phyloP scores from a whole-genome alignment of 2,113 vertebrate species.

The Gopherus flavomarginatus region DNA sequence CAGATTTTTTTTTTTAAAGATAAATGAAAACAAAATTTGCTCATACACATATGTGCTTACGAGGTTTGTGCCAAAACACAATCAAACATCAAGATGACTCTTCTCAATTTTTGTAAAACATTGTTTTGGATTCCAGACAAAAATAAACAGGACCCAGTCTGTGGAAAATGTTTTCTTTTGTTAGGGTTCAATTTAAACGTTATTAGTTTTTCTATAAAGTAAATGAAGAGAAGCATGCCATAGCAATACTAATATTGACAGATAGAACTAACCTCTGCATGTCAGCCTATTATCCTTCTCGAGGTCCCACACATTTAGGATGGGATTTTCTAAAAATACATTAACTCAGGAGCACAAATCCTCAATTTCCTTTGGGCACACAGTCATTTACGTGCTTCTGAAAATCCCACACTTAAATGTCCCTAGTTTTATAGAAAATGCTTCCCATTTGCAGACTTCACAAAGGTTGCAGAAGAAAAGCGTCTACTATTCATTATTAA shows the following conservation, averaged over 20 bases:
- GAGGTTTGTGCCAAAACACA: background rate
- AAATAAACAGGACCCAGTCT: background rate
- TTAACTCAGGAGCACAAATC: background rate
- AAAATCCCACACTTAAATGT: background rate
- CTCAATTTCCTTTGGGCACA: background rate
- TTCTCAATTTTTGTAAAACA: background rate
- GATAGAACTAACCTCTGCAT: background rate
- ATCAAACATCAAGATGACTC: background rate
- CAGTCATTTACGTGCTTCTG: background rate
- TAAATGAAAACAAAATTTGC: background rate
- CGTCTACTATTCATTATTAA: background rate
- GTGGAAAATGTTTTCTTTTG: background rate
- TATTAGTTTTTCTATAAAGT: background rate
- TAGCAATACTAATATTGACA: slow-evolving; percentile 6
- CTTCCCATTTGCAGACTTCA: background rate
- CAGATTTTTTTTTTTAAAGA: background rate
- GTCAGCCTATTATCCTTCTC: background rate
- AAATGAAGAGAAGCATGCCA: background rate
- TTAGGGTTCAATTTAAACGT: background rate
- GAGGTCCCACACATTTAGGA: background rate
- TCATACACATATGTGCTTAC: background rate
- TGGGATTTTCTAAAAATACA: background rate
- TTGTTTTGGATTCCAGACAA: background rate
- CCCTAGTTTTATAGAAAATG: background rate
- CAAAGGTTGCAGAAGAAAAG: background rate